Base-by-base conservation (phyloP, 2,113 vertebrate species). In the Urocynchramus pylzowi region DNA sequence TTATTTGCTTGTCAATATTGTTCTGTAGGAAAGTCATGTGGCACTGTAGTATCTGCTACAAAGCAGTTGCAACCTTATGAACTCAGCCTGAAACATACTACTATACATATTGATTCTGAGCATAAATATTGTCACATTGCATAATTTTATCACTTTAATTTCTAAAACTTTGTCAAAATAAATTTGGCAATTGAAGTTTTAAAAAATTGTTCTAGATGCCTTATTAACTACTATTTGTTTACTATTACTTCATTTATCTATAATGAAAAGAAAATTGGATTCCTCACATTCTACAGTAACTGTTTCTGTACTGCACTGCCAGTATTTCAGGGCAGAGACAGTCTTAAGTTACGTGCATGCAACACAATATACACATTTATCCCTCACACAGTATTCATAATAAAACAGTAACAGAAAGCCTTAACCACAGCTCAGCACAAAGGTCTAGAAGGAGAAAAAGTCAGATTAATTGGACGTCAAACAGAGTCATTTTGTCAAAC, bases 91-190 rank as follows among this genome's bases (percentile, higher is more conserved):
- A 93, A 87, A 95, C 67, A 59, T 47, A 50, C 31, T 44, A 65
- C 63, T 53, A 20, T 24, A 71, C 44, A 85, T 92, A 96, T 67
- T 93, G 91, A 96, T 96, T 95, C 68, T 65, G 37, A 89, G 50
- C 84, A 71, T 73, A 95, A 93, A 95, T 87, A 95, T 63, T 92
- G 85, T 83, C 78, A 83, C 2, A 11, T 37, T 70, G 60, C 77
- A 67, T 84, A 86, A 54, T 79, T 89, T 89, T 60, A 94, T 85
- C 94, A 84, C 93, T 93, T 89, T 87, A 31, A 73, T 84, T 95
- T 92, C 86, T 68, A 89, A 85, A 95, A 75, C 26, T 82, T 61
- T 71, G 70, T 94, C 82, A 95, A 95, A 96, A 97, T 90, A 92
- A 94, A 90, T 94, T 84, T 75, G 45, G 60, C 50, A 92, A 86